Evolutionary conservation across 2,797 vertebrate genomes (phyloP), one percentile per base, ranked within the genome.

Genomic region (Esox lucius): DNA sequence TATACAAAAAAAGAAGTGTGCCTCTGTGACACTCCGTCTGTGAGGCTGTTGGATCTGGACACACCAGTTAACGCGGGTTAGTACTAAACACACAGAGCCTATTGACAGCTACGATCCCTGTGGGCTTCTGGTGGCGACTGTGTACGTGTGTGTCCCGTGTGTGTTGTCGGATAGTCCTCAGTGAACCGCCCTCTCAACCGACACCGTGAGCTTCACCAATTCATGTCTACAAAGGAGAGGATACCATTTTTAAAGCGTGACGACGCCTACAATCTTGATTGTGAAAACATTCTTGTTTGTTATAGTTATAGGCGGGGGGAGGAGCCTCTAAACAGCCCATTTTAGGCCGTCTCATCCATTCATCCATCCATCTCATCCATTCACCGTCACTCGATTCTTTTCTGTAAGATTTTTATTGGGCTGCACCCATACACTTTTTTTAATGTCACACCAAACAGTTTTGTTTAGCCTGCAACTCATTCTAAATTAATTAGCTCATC

Each of bases 401-500:
- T 26, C 64, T 70, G 11, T 76, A 81, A 77, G 59, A 78, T 59
- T 79, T 81, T 83, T 69, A 31, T 22, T 79, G 79, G 80, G 67
- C 74, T 70, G 39, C 75, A 80, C 82, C 74, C 81, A 80, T 73
- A 79, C 3, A 80, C 35, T 8, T 39, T 80, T 80, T 82, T 77
- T 13, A 62, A 78, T 35, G 76, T 39, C 53, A 72, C 42, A 86
- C 81, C 71, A 73, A 26, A 87, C 80, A 80, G 85, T 61, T 48
- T 76, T 70, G 53, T 80, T 84, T 79, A 72, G 78, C 76, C 78
- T 59, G 78, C 80, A 85, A 88, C 86, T 87, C 87, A 80, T 80
- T 46, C 69, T 76, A 87, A 87, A 91, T 86, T 80, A 88, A 90
- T 91, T 85, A 83, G 83, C 83, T 87, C 87, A 85, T 82, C 62